Evolutionary conservation across 2,797 vertebrate species (phyloP), one percentile per base, ranked within the genome.

Genomic region (Hoplostethus mediterraneus): DNA sequence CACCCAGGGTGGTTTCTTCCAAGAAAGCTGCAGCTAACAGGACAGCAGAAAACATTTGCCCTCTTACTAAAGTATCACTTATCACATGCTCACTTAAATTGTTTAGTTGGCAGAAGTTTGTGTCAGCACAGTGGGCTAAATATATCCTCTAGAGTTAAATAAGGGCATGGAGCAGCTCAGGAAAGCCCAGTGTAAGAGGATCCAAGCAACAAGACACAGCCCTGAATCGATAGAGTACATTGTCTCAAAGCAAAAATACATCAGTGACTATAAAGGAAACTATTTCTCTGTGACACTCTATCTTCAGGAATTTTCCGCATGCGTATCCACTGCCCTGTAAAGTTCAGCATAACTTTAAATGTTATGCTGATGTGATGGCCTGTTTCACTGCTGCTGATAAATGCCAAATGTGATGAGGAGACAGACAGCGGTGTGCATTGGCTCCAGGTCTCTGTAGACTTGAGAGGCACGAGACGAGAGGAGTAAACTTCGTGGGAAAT

Each of bases 81-180:
- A 87, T 92, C 84, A 58, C 81, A 73, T 63, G 83, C 91, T 90
- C 80, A 77, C 89, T 88, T 83, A 92, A 94, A 92, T 88, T 93
- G 92, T 94, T 90, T 92, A 92, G 91, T 83, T 94, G 92, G 92
- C 94, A 94, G 88, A 94, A 94, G 87, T 90, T 82, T 78, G 89
- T 89, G 88, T 93, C 90, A 89, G 93, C 92, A 85, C 86, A 72
- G 86, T 11, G 84, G 67, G 90, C 93, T 95, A 95, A 94, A 95
- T 94, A 94, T 95, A 95, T 85, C 92, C 65, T 0, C 56, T 76
- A 79, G 90, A 90, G 94, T 94, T 95, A 95, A 94, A 95, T 95
- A 95, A 95, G 94, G 94, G 91, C 94, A 95, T 93, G 56, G 65
- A 90, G 88, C 85, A 16, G 91, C 89, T 87, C 91, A 94, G 95